phyloP scores from a whole-genome alignment of 2,113 vertebrate species.

The Pterophyllum scalare region DNA sequence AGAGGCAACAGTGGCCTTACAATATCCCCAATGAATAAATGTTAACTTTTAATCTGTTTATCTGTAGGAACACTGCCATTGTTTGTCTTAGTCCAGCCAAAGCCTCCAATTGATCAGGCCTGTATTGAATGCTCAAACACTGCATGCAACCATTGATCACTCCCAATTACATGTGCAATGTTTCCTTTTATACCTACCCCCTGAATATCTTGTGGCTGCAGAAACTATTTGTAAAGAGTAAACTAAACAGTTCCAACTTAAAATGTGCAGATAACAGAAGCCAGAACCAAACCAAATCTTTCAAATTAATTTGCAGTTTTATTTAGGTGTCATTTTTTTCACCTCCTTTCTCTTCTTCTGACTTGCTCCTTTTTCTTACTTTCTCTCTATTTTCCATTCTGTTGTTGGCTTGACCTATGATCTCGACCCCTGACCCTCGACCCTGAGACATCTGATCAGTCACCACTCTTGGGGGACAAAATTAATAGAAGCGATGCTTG shows the following conservation, averaged over 20 bases:
- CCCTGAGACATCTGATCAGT: constrained; percentile 98
- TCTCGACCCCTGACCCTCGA: constrained; percentile 94
- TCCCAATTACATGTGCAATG: constrained; percentile 91
- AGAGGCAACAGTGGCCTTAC: constrained; percentile 85
- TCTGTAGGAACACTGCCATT: constrained; percentile 86
- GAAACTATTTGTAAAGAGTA: constrained; percentile 68
- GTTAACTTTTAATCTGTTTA: constrained; percentile 94
- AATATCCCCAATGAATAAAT: constrained; percentile 92
- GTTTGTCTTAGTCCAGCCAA: constrained; percentile 88
- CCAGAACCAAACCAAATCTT: constrained; percentile 16
- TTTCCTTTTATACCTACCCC: constrained; percentile 85
- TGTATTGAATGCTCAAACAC: constrained; percentile 94
- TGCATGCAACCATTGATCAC: constrained; percentile 91
- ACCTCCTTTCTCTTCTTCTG: constrained; percentile 59
- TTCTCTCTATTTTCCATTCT: constrained; percentile 67
- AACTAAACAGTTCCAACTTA: constrained; percentile 70
- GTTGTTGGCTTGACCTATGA: constrained; percentile 92
- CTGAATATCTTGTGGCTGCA: constrained; percentile 52
- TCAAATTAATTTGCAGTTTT: constrained; percentile 68
- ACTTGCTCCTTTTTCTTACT: constrained; percentile 49
- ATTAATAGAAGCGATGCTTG: constrained; percentile 98
- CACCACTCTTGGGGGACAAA: constrained; percentile 95
- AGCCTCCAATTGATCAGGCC: constrained; percentile 87
- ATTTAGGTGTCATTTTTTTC: constrained; percentile 79
- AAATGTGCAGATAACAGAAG: constrained; percentile 6